phyloP scores from a whole-genome alignment of 2,797 vertebrate genomes.

The Acipenser ruthenus region DNA sequence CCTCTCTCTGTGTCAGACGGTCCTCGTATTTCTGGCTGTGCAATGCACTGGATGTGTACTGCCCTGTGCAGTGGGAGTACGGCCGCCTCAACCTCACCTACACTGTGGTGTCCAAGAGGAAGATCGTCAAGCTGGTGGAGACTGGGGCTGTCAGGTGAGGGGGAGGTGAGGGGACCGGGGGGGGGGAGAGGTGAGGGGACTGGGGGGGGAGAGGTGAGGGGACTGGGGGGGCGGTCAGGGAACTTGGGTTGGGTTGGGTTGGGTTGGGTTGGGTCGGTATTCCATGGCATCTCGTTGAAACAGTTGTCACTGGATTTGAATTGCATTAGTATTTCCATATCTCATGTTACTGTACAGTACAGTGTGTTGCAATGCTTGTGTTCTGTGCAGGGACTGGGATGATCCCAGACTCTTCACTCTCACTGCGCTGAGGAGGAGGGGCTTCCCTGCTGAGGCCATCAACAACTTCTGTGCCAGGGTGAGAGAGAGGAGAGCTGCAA shows the following conservation, averaged over 20 bases:
- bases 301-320: neutral
- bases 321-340: neutral
- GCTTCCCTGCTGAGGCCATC: conserved; percentile 86
- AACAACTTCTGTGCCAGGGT: conserved; percentile 97
- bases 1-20: conserved; percentile 54
- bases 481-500: conserved; percentile 3
- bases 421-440: conserved; percentile 84
- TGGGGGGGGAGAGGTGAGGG: no score
- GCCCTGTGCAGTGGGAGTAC: conserved; percentile 97
- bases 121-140: conserved; percentile 92
- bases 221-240: no score
- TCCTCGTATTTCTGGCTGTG: conserved; percentile 98
- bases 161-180: conserved; percentile 42
- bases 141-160: conserved; percentile 74
- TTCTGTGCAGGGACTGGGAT: conserved; percentile 84
- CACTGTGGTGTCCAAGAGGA: conserved; percentile 93
- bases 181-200: neutral
- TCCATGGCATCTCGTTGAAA: no score
- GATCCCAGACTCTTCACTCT: conserved; percentile 94
- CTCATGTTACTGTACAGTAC: neutral
- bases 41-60: conserved; percentile 86
- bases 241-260: no score
- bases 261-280: no score
- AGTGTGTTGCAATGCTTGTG: neutral
- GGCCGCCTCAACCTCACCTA: conserved; percentile 93